Percentiles rank a stretch among this genome's conserved stretches.
Conservation (phyloP, 2,113 vertebrate species). For the Peromyscus californicus region DNA sequence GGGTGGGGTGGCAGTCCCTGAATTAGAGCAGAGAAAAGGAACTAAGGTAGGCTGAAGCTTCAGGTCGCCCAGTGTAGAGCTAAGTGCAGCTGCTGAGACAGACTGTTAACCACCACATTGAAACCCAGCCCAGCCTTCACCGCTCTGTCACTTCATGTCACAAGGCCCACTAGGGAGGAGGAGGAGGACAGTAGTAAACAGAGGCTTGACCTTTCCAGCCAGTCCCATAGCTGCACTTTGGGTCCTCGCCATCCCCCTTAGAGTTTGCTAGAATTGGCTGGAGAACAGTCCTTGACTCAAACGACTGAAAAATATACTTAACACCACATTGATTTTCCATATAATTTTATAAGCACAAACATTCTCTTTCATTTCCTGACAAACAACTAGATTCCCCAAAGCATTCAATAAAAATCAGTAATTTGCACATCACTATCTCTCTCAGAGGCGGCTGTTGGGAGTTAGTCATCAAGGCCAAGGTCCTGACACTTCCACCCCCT, state of each 20-base stretch:
- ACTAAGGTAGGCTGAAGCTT: not conserved
- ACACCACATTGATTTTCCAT: conserved; percentile 80
- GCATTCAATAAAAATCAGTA: conserved; percentile 80
- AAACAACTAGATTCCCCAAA: conserved; percentile 80
- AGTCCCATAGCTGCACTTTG: not conserved
- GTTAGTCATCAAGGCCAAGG: conserved; percentile 5
- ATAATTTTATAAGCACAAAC: conserved; percentile 83
- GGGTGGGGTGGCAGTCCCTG: not conserved
- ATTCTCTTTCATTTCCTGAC: conserved; percentile 85
- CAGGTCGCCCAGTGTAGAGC: not conserved
- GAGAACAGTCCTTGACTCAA: conserved; percentile 73
- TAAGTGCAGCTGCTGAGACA: not conserved
- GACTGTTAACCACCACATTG: not conserved
- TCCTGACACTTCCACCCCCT: not conserved
- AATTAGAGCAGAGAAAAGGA: not conserved
- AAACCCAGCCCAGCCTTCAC: not conserved
- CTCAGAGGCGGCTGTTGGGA: conserved; percentile 10
- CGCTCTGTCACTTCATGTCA: not conserved
- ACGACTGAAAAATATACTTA: conserved; percentile 80
- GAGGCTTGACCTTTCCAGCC: conserved; percentile 54
- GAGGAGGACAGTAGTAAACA: not conserved
- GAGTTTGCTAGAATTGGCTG: conserved; percentile 67
- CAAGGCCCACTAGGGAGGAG: not conserved
- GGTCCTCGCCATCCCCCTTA: not conserved
- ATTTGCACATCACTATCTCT: conserved; percentile 72